phyloP scores from a whole-genome alignment of 2,888 invertebrate species.

The Xanthorhoe designata region DNA sequence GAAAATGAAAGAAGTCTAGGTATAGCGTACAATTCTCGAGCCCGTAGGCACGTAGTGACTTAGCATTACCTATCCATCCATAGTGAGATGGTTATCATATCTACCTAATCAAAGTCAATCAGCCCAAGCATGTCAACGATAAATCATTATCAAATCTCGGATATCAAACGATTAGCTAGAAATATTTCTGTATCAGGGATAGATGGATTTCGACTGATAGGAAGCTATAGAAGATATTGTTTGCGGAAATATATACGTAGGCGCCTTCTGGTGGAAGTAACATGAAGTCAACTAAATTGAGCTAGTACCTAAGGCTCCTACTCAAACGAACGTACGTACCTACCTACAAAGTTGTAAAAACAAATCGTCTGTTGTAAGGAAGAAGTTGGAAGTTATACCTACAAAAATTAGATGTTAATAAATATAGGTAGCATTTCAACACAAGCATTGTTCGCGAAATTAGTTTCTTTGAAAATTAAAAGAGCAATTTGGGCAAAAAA shows the following conservation, averaged over 20 bases:
- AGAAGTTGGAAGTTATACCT: not conserved
- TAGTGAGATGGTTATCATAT: slow-evolving; percentile 8
- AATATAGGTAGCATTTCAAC: slow-evolving; percentile 1
- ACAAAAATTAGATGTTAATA: not conserved
- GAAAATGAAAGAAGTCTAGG: not conserved
- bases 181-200: not conserved
- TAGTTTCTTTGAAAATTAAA: slow-evolving; percentile 17
- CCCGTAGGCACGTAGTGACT: not conserved
- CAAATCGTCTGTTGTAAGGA: too few species aligned
- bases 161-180: slow-evolving; percentile 14
- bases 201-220: not conserved
- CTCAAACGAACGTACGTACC: too few species aligned
- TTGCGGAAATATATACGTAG: too few species aligned
- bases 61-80: not conserved
- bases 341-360: too few species aligned
- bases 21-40: not conserved
- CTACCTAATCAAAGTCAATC: slow-evolving; percentile 2
- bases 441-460: slow-evolving; percentile 18
- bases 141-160: slow-evolving; percentile 9
- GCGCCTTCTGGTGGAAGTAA: not conserved
- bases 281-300: not conserved
- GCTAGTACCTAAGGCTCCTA: too few species aligned
- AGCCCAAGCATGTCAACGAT: slow-evolving; percentile 7
- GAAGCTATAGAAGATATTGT: not conserved
- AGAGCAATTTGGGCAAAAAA: slow-evolving; percentile 29